Evolutionary conservation across 2,797 vertebrate genomes (phyloP).

Genomic region (Brotula barbata): DNA sequence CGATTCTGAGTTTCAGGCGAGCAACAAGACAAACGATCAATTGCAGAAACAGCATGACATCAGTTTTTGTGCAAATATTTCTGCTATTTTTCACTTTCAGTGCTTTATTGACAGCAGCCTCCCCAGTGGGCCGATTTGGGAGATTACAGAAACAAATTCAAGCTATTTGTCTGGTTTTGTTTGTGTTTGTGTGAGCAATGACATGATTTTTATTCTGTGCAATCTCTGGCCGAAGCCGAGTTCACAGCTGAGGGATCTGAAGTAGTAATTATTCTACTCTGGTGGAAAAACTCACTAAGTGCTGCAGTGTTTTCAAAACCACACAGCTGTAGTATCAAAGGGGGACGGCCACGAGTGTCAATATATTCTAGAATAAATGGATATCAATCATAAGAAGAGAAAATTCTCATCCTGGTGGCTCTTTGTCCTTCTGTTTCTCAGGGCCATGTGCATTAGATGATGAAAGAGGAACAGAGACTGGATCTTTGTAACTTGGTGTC

Average conservation of each 20-base stretch:
- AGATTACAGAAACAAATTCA: background rate
- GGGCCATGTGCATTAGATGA: too few relatives aligned
- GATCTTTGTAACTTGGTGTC: too few relatives aligned
- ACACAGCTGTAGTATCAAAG: background rate
- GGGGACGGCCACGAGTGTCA: background rate
- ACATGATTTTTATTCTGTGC: background rate
- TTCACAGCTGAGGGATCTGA: conserved; percentile 9
- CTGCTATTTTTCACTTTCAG: background rate
- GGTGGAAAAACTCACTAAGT: conserved; percentile 8
- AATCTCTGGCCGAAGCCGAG: background rate
- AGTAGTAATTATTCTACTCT: conserved; percentile 8
- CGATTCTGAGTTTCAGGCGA: background rate
- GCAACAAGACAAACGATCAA: background rate
- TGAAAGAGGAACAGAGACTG: too few relatives aligned
- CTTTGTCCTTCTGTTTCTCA: background rate
- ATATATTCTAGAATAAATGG: background rate
- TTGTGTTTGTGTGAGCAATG: background rate
- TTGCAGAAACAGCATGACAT: background rate
- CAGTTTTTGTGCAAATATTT: background rate
- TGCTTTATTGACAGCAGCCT: background rate
- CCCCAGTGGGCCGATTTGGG: background rate
- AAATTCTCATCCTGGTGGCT: too few relatives aligned
- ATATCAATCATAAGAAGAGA: conserved; percentile 5
- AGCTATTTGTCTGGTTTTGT: background rate
- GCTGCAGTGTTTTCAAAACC: background rate